These are phyloP conservation scores for Melolontha melolontha DNA, from an alignment of 2,888 invertebrate species.

Conservation along the genomic window DNA sequence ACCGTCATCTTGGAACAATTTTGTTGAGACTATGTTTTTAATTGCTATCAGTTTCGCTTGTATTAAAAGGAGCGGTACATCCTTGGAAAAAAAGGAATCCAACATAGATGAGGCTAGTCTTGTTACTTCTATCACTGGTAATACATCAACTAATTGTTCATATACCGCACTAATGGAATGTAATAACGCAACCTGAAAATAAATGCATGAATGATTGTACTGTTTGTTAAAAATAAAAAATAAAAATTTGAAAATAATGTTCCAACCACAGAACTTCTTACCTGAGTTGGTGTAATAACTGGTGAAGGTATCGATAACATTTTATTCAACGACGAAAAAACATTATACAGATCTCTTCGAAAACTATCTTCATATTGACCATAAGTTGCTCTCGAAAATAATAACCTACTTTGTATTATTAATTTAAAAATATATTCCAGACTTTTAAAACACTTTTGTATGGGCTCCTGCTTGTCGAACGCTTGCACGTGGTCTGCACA, in stretches of 20 bases:
- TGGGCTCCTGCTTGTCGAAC: conserved; percentile 89
- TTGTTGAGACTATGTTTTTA: conserved; percentile 81
- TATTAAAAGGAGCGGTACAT: conserved; percentile 77
- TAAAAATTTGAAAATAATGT: too few species aligned
- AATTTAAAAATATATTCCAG: conserved; percentile 93
- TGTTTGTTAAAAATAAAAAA: too few species aligned
- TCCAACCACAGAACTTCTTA: too few species aligned
- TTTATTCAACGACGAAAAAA: conserved; percentile 82
- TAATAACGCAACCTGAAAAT: conserved; percentile 79
- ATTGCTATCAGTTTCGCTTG: conserved; percentile 87
- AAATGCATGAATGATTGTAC: conserved; percentile 5
- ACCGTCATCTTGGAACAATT: conserved; percentile 80
- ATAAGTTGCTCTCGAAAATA: conserved; percentile 88
- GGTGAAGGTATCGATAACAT: conserved; percentile 78
- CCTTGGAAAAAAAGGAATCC: conserved; percentile 75
- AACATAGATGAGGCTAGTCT: conserved; percentile 84
- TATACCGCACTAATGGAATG: conserved; percentile 87
- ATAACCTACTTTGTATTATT: conserved; percentile 86
- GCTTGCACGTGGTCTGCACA: conserved; percentile 89
- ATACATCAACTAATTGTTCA: conserved; percentile 80
- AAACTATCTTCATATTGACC: conserved; percentile 92
- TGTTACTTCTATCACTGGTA: conserved; percentile 82
- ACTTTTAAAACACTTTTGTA: conserved; percentile 90
- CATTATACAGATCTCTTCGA: conserved; percentile 81
- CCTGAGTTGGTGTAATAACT: conserved; percentile 83